Percentiles rank a stretch among this genome's conserved stretches.
phyloP scores from a whole-genome alignment of 23 tunicate species.

The Diplosoma virens region DNA sequence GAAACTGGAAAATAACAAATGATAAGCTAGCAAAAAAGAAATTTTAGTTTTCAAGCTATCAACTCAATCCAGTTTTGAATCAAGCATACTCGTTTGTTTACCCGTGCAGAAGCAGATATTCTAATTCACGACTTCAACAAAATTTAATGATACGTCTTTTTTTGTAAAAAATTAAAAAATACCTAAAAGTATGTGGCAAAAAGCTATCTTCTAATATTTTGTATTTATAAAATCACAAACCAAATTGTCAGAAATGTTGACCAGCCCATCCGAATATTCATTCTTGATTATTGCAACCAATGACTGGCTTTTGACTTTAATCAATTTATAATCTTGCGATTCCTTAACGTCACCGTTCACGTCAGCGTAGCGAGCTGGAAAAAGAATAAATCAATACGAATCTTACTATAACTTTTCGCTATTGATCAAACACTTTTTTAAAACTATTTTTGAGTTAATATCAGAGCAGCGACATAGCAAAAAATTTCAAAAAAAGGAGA shows the following conservation, averaged over 20 bases:
- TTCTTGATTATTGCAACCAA: not conserved
- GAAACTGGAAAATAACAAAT: no score
- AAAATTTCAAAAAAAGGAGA: no score
- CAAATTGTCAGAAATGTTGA: slow-evolving; percentile 7
- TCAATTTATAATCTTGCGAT: not conserved
- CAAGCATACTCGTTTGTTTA: no score
- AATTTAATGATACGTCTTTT: not conserved
- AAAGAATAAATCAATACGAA: not conserved
- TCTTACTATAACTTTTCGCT: no score
- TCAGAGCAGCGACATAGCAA: no score
- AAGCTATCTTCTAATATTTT: not conserved
- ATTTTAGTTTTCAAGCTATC: no score
- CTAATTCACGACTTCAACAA: no score
- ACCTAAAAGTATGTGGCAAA: not conserved
- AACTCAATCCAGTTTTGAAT: no score
- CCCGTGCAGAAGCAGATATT: no score
- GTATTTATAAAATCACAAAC: slow-evolving; percentile 1
- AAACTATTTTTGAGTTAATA: no score
- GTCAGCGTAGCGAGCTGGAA: not conserved
- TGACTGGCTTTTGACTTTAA: slow-evolving; percentile 2
- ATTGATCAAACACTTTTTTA: no score
- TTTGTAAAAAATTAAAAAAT: not conserved
- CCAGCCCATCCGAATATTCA: slow-evolving; percentile 6
- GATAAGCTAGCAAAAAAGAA: no score
- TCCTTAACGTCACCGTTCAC: not conserved